Percentiles rank a stretch among this genome's conserved stretches.
Conservation (phyloP, 2,888 invertebrate genomes). For the Azorinus chamasolen region DNA sequence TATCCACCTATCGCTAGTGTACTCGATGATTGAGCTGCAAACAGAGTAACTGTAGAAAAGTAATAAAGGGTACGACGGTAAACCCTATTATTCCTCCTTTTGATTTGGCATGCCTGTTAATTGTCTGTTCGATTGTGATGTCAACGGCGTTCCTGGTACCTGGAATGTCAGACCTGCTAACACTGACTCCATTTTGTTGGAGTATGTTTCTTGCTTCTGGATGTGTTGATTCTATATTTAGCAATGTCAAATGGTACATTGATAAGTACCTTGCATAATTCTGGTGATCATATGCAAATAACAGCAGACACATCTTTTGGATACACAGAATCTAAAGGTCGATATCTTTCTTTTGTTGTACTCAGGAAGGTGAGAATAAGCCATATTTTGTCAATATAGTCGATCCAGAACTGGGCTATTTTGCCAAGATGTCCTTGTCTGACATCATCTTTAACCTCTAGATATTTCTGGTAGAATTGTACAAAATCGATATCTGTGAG, state of each 20-base stretch:
- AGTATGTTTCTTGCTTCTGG: conserved; percentile 45
- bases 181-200: conserved; percentile 43
- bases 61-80: too few species aligned
- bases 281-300: conserved; percentile 19
- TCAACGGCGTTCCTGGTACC: conserved; percentile 51
- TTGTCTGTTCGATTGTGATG: conserved; percentile 58
- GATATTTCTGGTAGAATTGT: not conserved
- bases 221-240: conserved; percentile 34
- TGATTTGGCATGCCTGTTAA: conserved; percentile 52
- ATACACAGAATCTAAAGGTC: conserved; percentile 19
- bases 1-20: too few species aligned
- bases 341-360: conserved; percentile 31
- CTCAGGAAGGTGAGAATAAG: conserved; percentile 18
- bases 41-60: too few species aligned
- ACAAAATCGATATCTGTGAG: not conserved
- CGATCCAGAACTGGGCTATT: conserved; percentile 48
- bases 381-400: conserved; percentile 44
- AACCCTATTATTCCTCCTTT: conserved; percentile 50
- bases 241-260: conserved; percentile 20
- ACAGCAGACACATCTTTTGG: conserved; percentile 17
- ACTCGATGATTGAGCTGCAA: too few species aligned
- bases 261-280: conserved; percentile 51
- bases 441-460: conserved; percentile 21
- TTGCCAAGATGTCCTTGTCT: conserved; percentile 25
- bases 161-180: conserved; percentile 34